A percentile compares a stretch with the other conserved stretches of the same genome.
phyloP scores from a whole-genome alignment of 2,888 invertebrate genomes.

The Eilema depressum region DNA sequence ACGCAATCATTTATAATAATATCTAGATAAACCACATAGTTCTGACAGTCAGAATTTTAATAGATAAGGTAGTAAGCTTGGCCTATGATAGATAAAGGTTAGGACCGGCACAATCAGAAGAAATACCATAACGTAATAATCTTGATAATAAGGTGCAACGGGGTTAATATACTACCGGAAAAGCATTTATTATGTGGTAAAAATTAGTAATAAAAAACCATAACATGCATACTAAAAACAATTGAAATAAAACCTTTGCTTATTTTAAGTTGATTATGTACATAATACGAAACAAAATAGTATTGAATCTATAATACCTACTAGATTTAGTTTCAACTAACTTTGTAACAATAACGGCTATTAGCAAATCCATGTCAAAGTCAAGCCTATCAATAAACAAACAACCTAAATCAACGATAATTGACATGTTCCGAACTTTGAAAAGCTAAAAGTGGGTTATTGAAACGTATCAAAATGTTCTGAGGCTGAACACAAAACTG shows the following conservation, averaged over 20 bases:
- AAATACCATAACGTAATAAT: background rate
- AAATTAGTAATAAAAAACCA: too few species aligned
- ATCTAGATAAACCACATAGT: too few species aligned
- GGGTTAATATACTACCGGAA: too few species aligned
- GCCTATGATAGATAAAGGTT: background rate
- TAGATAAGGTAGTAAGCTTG: background rate
- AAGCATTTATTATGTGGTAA: too few species aligned
- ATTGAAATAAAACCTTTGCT: too few species aligned
- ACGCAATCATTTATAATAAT: too few species aligned
- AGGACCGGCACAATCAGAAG: background rate
- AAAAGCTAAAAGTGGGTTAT: conserved; percentile 44
- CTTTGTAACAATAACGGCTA: background rate
- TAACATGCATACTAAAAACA: too few species aligned
- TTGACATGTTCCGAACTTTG: conserved; percentile 33
- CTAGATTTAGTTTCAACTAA: background rate
- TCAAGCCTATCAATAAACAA: conserved; percentile 10
- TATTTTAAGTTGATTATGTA: too few species aligned
- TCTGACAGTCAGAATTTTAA: background rate
- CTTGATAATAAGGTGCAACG: too few species aligned
- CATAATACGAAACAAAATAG: too few species aligned
- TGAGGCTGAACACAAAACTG: conserved; percentile 29
- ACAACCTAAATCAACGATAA: conserved; percentile 33
- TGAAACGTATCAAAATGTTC: conserved; percentile 25
- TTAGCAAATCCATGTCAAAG: background rate
- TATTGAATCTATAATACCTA: background rate